Conservation (phyloP, 2,113 vertebrate genomes). For the Uropsilus gracilis region DNA sequence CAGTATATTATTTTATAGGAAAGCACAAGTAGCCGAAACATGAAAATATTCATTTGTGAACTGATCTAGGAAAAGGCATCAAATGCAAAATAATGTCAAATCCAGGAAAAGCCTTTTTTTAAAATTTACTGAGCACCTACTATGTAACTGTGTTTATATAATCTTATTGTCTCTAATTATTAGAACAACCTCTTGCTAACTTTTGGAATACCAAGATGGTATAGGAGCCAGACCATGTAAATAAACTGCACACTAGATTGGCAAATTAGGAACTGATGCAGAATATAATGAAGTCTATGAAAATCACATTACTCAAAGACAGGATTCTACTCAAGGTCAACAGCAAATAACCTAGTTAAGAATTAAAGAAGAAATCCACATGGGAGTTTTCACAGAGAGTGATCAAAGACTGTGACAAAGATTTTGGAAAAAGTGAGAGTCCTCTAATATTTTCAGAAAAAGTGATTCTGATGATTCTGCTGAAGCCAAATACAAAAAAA, state of each 20-base stretch:
- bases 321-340: constrained; percentile 26
- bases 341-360: background rate
- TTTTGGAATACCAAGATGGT: background rate
- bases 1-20: background rate
- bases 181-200: background rate
- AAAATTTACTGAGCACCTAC: background rate
- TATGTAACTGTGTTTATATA: background rate
- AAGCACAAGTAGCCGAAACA: background rate
- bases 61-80: background rate
- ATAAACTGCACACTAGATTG: background rate
- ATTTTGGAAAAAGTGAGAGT: constrained; percentile 19
- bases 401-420: constrained; percentile 21
- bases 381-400: background rate
- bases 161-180: background rate
- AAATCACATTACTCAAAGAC: background rate
- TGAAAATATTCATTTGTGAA: background rate
- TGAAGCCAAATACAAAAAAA: background rate
- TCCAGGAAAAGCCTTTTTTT: too few species aligned
- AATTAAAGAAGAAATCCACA: background rate
- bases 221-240: background rate
- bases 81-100: background rate
- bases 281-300: background rate
- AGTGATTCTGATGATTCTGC: background rate
- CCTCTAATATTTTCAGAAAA: constrained; percentile 13
- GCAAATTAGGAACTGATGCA: background rate